Conservation (phyloP, 2,113 vertebrate species). For the Lampris megalopsis region DNA sequence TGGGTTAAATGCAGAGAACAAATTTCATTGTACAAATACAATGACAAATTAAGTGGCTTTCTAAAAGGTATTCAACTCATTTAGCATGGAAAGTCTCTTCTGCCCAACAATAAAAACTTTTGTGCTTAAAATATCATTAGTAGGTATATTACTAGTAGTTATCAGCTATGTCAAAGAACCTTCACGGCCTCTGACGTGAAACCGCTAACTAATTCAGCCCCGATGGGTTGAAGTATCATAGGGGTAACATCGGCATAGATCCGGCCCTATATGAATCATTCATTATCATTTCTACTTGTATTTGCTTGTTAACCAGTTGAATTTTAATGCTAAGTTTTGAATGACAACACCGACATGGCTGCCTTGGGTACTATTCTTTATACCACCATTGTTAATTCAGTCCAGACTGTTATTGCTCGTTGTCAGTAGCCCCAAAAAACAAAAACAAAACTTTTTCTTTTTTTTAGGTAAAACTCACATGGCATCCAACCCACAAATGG, state of each 20-base stretch:
- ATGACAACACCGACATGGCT: not conserved
- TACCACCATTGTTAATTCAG: slow-evolving; percentile 5
- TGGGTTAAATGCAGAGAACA: too few relatives aligned
- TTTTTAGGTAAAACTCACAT: too few relatives aligned
- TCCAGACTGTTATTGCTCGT: not conserved
- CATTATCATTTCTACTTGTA: too few relatives aligned
- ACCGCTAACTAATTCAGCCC: not conserved
- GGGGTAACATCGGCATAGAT: not conserved
- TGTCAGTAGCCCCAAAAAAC: too few relatives aligned
- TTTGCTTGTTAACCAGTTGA: not conserved
- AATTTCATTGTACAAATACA: too few relatives aligned
- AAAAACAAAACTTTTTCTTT: too few relatives aligned
- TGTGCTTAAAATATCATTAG: too few relatives aligned
- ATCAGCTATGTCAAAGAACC: not conserved
- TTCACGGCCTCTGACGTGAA: not conserved
- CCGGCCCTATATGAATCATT: not conserved
- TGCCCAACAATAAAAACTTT: too few relatives aligned
- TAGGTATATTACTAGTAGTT: too few relatives aligned
- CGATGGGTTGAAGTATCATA: not conserved
- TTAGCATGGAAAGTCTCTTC: too few relatives aligned
- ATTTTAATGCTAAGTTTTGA: not conserved
- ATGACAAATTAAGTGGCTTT: too few relatives aligned
- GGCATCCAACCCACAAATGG: slow-evolving; percentile 10
- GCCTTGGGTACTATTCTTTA: slow-evolving; percentile 4
- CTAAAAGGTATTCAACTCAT: too few relatives aligned